These are phyloP conservation scores for Acrobasis suavella DNA, from an alignment of 2,888 invertebrate species.

Conservation along the genomic window DNA sequence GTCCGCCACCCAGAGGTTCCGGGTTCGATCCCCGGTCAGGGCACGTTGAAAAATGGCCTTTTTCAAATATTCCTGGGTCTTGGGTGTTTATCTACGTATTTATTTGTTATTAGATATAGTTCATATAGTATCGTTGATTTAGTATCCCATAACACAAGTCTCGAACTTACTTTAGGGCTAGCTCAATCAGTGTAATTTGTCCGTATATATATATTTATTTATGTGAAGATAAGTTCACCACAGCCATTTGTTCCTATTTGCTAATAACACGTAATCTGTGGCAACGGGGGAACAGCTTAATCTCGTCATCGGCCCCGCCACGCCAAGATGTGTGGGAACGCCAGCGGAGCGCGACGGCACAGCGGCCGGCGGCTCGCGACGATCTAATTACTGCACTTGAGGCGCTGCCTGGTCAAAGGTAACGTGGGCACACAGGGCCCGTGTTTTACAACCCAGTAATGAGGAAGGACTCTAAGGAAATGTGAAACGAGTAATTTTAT, in stretches of 20 bases:
- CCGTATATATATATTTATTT: too few relatives aligned
- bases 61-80: too few relatives aligned
- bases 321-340: slow-evolving; percentile 56
- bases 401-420: slow-evolving; percentile 21
- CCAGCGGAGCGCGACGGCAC: slow-evolving; percentile 55
- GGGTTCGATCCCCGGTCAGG: too few relatives aligned
- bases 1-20: too few relatives aligned
- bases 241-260: slow-evolving; percentile 12
- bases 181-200: too few relatives aligned
- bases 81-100: too few relatives aligned
- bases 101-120: too few relatives aligned
- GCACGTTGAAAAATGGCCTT: too few relatives aligned
- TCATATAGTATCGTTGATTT: too few relatives aligned
- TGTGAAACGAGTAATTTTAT: slow-evolving; percentile 17
- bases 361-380: background rate
- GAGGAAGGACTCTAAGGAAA: slow-evolving; percentile 21
- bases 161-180: too few relatives aligned
- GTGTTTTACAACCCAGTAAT: slow-evolving; percentile 16
- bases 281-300: slow-evolving; percentile 33
- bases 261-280: slow-evolving; percentile 17
- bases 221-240: background rate
- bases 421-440: slow-evolving; percentile 11
- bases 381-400: slow-evolving; percentile 23
- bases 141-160: too few relatives aligned
- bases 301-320: slow-evolving; percentile 48